phyloP scores from a whole-genome alignment of 2,888 invertebrate species.

The Abrostola tripartita region DNA sequence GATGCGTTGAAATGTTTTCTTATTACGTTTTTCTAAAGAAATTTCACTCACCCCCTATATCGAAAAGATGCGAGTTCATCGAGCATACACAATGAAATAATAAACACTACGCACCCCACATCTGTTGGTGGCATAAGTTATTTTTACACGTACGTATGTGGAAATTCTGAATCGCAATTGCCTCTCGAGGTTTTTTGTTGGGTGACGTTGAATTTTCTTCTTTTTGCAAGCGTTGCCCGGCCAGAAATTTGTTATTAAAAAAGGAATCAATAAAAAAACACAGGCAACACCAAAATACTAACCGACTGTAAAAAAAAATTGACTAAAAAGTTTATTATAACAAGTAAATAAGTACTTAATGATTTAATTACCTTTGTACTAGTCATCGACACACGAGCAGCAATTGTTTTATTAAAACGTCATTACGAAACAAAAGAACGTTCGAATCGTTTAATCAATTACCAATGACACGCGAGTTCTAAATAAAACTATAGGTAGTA shows the following conservation, averaged over 20 bases:
- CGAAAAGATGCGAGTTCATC: slow-evolving; percentile 58
- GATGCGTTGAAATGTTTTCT: slow-evolving; percentile 50
- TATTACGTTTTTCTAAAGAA: slow-evolving; percentile 54
- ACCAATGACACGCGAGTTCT: neutral
- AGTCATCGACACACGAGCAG: slow-evolving; percentile 3
- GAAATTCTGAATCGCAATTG: slow-evolving; percentile 31
- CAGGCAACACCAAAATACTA: neutral
- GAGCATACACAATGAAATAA: slow-evolving; percentile 68
- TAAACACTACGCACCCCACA: slow-evolving; percentile 65
- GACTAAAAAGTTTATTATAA: too few relatives aligned
- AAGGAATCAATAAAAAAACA: neutral
- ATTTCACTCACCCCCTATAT: slow-evolving; percentile 54
- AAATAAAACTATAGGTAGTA: neutral
- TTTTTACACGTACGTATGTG: slow-evolving; percentile 59
- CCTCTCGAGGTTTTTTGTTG: slow-evolving; percentile 36
- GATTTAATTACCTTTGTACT: neutral
- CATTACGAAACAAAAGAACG: slow-evolving; percentile 23
- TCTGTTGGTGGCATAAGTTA: slow-evolving; percentile 59
- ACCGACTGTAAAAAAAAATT: too few relatives aligned
- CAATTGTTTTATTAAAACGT: slow-evolving; percentile 16
- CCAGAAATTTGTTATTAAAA: slow-evolving; percentile 2
- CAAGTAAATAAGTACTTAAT: neutral
- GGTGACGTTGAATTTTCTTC: slow-evolving; percentile 18
- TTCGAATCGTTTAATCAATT: slow-evolving; percentile 3
- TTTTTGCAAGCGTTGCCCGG: slow-evolving; percentile 4